A percentile compares a stretch with the other conserved stretches of the same genome.
phyloP scores from a whole-genome alignment of 2,113 vertebrate species.

The Paracanthobrama guichenoti region DNA sequence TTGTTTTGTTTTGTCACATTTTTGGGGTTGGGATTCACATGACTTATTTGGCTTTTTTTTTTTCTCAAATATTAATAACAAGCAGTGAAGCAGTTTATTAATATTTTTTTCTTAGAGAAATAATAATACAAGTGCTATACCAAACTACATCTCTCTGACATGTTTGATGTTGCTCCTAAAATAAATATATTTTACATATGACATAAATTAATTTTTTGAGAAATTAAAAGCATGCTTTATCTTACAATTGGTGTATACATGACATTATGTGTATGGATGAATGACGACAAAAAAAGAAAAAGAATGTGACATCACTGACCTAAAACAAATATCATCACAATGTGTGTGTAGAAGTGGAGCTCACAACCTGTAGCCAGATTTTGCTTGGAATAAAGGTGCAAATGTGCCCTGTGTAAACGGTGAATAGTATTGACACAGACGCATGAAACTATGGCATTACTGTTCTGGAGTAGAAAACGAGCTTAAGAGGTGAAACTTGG shows the following conservation, averaged over 20 bases:
- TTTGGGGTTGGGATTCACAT: neutral
- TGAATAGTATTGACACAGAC: slow-evolving; percentile 38
- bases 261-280: too few relatives aligned
- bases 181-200: too few relatives aligned
- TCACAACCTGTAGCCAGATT: slow-evolving; percentile 21
- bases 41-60: neutral
- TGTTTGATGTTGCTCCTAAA: neutral
- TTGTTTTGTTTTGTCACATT: neutral
- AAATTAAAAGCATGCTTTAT: too few relatives aligned
- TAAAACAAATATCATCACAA: neutral
- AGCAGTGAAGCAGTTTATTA: neutral
- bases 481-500: slow-evolving; percentile 2
- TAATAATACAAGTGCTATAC: neutral
- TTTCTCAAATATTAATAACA: neutral
- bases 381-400: slow-evolving; percentile 25
- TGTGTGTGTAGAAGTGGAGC: neutral
- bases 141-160: neutral
- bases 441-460: slow-evolving; percentile 7
- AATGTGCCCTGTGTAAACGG: slow-evolving; percentile 17
- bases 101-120: neutral
- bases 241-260: too few relatives aligned
- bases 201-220: too few relatives aligned
- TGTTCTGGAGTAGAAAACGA: neutral
- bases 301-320: neutral
- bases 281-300: neutral